Evolutionary conservation across 2,888 invertebrate genomes (phyloP), one percentile per base, ranked within the genome.

Genomic region (Ichneumon xanthorius): DNA sequence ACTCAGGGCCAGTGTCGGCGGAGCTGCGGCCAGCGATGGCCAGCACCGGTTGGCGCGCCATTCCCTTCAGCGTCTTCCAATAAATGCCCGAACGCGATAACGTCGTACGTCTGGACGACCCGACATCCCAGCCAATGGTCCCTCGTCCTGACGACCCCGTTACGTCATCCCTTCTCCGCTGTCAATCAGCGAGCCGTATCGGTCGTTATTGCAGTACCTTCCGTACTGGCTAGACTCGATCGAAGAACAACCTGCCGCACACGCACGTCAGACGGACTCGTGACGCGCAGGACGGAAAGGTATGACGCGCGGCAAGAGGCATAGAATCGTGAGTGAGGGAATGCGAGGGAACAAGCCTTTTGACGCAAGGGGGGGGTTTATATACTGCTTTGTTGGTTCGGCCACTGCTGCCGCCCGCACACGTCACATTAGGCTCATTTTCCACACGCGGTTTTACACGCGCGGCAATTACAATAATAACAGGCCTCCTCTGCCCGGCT

Each of bases 401-500:
- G 55, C 63, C 78, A 78, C 68, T 55, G 83, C 86, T 63, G 84
- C 89, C 89, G 90, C 92, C 91, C 92, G 91, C 92, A 88, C 92
- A 91, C 92, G 91, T 92, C 92, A 91, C 92, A 92, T 93, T 93
- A 92, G 89, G 91, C 91, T 93, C 90, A 91, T 93, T 93, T 93
- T 93, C 92, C 93, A 92, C 92, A 92, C 91, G 90, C 91, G 90
- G 90, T 91, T 92, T 92, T 92, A 91, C 92, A 91, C 90, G 91
- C 91, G 91, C 90, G 91, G 92, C 92, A 93, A 93, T 93, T 93
- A 93, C 92, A 93, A 93, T 93, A 93, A 93, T 93, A 93, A 93
- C 92, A 93, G 92, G 90, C 90, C 91, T 90, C 89, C 77, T 63
- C 63, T 33, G 30, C 76, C 87, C 83, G 84, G 86, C 89, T 89